Evolutionary conservation across 2,888 invertebrate genomes (phyloP), one percentile per base, ranked within the genome.

Genomic region (Caenorhabditis panamensis): DNA sequence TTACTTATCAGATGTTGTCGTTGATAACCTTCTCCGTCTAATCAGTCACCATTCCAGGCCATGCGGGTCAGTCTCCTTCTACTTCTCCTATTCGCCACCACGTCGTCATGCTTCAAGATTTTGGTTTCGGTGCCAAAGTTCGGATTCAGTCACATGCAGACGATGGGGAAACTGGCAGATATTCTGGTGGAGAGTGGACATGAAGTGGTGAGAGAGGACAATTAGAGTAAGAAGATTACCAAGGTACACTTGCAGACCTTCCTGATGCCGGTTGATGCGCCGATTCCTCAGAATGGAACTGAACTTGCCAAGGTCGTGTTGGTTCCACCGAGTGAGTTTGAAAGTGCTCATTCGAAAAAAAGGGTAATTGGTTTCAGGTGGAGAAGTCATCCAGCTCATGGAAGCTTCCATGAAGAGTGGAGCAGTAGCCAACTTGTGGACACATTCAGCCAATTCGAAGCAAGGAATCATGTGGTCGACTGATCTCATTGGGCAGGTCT

Each of bases 121-220:
- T 73, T 84, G 16, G 73, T 81, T 2, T 59, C 54, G 41, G 62
- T 73, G 11, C 83, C 83, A 13, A 76, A 68, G 13, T 84, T 79
- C 69, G 82, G 79, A 1, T 77, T 56, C 49, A 84, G 84, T 78
- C 84, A 84, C 69, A 75, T 82, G 64, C 64, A 75, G 24, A 79
- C 79, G 31, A 84, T 84, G 64, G 76, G 73, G 11, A 67, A 66
- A 28, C 49, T 84, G 11, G 73, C 80, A 31, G 84, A 84, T 62
- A 71, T 76, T 61, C 64, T 84, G 26, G 82, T 82, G 24, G 82
- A 84, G 26, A 68, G 58, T 20, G 84, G 84, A 20, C 81, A 83
- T 44, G 83, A 83, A 36, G 83, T 83, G 68, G 83, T 83, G 18
- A 54, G 80, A 41, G 49, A 18, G n/a, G 3, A 22, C 31, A 47